Evolutionary conservation across 2,797 vertebrate genomes (phyloP).

Genomic region (Cuculus canorus): DNA sequence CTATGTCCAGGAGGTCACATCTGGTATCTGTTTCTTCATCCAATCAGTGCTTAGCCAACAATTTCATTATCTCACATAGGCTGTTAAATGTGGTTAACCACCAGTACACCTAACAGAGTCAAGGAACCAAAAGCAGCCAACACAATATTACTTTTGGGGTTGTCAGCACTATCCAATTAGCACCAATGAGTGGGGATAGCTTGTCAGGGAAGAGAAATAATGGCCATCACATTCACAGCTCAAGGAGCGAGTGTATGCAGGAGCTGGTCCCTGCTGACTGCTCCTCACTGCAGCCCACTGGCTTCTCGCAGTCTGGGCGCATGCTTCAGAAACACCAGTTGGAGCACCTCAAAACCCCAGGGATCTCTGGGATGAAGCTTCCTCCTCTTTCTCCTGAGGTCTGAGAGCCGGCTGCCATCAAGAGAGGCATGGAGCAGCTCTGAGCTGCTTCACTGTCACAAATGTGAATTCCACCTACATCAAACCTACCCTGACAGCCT

Average conservation of each 20-base stretch:
- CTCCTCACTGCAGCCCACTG: background rate
- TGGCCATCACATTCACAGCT: background rate
- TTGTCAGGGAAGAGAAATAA: background rate
- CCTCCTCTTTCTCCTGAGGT: background rate
- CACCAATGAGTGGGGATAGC: background rate
- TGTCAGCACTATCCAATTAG: background rate
- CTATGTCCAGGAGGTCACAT: background rate
- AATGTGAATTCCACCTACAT: background rate
- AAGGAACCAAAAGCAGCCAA: background rate
- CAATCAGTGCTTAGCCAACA: background rate
- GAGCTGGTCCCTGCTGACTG: background rate
- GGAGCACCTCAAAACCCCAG: background rate
- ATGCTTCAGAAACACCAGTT: background rate
- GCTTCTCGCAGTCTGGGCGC: accelerated
- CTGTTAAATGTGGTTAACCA: background rate
- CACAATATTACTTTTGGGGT: background rate
- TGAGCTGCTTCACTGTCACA: background rate
- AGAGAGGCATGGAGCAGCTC: background rate
- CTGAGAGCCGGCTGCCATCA: background rate
- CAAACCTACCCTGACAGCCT: background rate
- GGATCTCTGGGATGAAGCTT: background rate
- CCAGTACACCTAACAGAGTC: background rate
- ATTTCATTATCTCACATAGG: background rate
- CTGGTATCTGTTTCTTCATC: background rate
- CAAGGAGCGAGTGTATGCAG: accelerated